A percentile compares a stretch with the other conserved stretches of the same genome.
phyloP scores from a whole-genome alignment of 1,140 invertebrate species.

The Aphis gossypii region DNA sequence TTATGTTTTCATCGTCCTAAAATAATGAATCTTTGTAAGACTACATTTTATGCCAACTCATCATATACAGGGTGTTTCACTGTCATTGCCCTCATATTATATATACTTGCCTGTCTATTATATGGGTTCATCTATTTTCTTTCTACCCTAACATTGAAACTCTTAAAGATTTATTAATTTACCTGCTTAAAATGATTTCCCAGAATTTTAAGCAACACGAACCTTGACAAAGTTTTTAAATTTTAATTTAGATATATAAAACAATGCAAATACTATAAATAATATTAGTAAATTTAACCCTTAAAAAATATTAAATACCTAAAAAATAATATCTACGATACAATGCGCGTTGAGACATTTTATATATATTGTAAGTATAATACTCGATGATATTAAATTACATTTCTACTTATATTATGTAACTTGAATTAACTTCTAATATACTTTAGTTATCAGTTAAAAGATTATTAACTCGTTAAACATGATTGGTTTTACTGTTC shows the following conservation, averaged over 20 bases:
- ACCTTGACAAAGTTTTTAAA: neutral
- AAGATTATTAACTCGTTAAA: slow-evolving; percentile 1
- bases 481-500: neutral
- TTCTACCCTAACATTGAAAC: neutral
- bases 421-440: neutral
- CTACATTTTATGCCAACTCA: neutral
- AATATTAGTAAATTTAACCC: neutral
- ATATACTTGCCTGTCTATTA: neutral
- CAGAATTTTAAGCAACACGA: neutral
- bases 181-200: neutral
- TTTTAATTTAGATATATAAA: neutral
- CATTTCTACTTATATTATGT: slow-evolving; percentile 3
- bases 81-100: neutral
- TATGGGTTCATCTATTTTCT: neutral
- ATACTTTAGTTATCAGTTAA: neutral
- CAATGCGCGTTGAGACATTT: neutral
- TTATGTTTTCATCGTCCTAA: neutral
- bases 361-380: neutral
- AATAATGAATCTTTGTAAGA: neutral
- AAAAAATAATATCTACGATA: neutral
- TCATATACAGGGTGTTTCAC: neutral
- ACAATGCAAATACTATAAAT: neutral
- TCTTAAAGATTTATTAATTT: neutral
- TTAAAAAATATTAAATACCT: neutral
- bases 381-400: neutral